Conservation (phyloP, 2,113 vertebrate species). For the Silurus meridionalis region DNA sequence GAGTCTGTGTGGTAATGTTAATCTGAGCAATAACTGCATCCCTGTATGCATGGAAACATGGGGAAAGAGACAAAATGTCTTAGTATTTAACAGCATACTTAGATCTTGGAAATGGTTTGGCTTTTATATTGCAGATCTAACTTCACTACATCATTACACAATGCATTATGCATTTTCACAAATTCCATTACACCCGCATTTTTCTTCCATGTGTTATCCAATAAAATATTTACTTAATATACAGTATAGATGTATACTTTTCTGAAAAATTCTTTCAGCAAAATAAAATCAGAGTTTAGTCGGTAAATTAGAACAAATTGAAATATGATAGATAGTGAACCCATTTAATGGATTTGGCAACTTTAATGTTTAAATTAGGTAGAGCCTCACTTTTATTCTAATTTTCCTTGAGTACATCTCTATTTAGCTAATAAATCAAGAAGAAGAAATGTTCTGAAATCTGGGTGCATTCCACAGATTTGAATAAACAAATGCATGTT, state of each 20-base stretch:
- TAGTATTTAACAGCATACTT: not conserved
- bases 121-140: not conserved
- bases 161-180: not conserved
- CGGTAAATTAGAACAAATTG: not conserved
- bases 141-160: not conserved
- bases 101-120: not conserved
- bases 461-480: not conserved
- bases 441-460: not conserved
- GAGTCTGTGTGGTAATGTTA: not conserved
- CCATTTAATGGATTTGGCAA: not conserved
- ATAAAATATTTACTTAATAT: not conserved
- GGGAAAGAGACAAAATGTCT: not conserved
- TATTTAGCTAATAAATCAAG: not conserved
- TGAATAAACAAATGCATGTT: slow-evolving; percentile 3
- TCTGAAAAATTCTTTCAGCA: not conserved
- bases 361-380: not conserved
- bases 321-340: not conserved
- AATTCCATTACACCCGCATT: not conserved
- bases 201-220: not conserved
- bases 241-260: not conserved
- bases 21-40: not conserved
- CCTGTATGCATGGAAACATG: not conserved
- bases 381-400: not conserved
- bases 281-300: not conserved
- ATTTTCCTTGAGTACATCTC: not conserved